Evolutionary conservation across 2,113 vertebrate species (phyloP).

Genomic region (Poicephalus gulielmi): DNA sequence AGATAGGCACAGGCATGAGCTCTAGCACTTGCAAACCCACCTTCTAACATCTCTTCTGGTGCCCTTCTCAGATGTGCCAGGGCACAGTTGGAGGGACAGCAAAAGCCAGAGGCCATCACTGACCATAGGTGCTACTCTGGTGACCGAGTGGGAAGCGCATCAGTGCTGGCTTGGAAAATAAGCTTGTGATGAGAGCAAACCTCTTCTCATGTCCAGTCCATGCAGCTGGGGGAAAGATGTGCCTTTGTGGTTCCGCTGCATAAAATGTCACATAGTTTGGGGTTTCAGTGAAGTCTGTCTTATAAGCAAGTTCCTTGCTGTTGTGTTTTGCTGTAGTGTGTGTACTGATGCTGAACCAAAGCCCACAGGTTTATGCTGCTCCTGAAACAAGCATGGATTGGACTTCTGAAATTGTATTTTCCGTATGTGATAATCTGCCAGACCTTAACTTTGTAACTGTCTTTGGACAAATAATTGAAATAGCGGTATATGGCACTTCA

Average conservation of each 20-base stretch:
- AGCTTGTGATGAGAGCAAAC: not conserved
- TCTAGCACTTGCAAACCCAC: not conserved
- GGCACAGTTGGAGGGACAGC: not conserved
- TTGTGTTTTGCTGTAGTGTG: not conserved
- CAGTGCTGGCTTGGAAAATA: not conserved
- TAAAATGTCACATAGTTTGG: not conserved
- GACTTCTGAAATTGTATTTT: not conserved
- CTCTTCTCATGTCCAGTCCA: rapidly evolving
- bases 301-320: not conserved
- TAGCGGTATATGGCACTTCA: not conserved
- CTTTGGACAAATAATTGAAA: not conserved
- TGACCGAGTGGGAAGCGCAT: rapidly evolving
- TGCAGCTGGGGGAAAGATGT: not conserved
- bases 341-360: not conserved
- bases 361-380: not conserved
- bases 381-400: not conserved
- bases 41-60: not conserved
- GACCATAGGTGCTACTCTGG: rapidly evolving
- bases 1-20: not conserved
- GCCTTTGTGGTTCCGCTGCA: not conserved
- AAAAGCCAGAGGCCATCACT: not conserved
- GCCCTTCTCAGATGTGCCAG: not conserved
- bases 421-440: not conserved
- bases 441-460: not conserved
- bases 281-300: not conserved